Conservation (phyloP, 2,113 vertebrate species). For the Pedionomus torquatus region DNA sequence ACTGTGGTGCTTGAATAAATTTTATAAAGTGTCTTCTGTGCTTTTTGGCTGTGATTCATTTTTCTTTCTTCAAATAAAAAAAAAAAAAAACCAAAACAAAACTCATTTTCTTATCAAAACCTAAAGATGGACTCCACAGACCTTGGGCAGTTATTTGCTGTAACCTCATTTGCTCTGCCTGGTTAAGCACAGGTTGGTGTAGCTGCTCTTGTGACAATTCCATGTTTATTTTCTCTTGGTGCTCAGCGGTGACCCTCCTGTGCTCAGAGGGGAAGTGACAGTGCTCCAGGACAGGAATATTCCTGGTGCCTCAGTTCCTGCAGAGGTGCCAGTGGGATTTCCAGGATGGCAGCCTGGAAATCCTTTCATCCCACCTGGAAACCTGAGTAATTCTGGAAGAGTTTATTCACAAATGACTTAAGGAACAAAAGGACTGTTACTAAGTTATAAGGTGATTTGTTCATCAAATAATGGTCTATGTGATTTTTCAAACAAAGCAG, state of each 20-base stretch:
- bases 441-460: background rate
- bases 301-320: background rate
- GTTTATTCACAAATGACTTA: background rate
- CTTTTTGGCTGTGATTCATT: background rate
- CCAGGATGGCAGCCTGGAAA: background rate
- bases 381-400: background rate
- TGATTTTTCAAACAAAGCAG: background rate
- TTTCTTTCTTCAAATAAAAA: background rate
- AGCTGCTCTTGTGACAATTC: background rate
- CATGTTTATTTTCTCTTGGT: slow-evolving; percentile 21
- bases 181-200: background rate
- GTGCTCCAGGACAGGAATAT: slow-evolving; percentile 84
- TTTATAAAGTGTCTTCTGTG: background rate
- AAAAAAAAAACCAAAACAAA: no score
- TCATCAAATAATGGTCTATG: background rate
- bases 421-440: background rate
- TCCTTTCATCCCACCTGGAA: background rate
- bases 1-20: background rate
- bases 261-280: slow-evolving; percentile 84
- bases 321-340: background rate
- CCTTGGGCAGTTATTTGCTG: background rate
- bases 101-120: background rate
- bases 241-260: slow-evolving; percentile 79
- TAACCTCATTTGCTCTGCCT: background rate
- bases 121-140: background rate